Evolutionary conservation across 2,888 invertebrate species (phyloP).

Genomic region (Conchocele bisecta): DNA sequence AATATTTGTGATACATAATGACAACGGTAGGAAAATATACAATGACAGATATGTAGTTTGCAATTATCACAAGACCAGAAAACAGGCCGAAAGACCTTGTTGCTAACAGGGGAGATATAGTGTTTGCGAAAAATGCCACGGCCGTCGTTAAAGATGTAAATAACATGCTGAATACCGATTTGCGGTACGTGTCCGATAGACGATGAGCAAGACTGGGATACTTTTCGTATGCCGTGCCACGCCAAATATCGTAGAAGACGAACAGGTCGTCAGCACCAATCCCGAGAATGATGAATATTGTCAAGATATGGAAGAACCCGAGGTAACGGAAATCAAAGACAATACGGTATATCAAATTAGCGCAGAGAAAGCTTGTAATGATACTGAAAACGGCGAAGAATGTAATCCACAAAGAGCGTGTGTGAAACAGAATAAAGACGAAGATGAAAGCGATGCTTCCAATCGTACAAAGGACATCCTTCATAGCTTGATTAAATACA

Average conservation of each 20-base stretch:
- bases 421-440: slow-evolving; percentile 62
- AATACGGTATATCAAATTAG: slow-evolving; percentile 66
- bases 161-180: slow-evolving; percentile 63
- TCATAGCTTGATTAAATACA: slow-evolving; percentile 49
- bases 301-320: slow-evolving; percentile 66
- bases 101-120: slow-evolving; percentile 67
- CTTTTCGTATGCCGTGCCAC: slow-evolving; percentile 36
- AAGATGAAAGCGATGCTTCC: slow-evolving; percentile 67
- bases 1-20: slow-evolving; percentile 61
- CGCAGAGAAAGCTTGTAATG: slow-evolving; percentile 62
- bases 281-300: slow-evolving; percentile 66
- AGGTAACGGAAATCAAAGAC: slow-evolving; percentile 62
- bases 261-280: slow-evolving; percentile 65
- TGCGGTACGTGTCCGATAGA: slow-evolving; percentile 63
- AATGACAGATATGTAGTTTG: slow-evolving; percentile 69
- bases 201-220: slow-evolving; percentile 61
- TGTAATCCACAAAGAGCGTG: slow-evolving; percentile 65
- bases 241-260: slow-evolving; percentile 70
- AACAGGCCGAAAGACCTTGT: slow-evolving; percentile 72
- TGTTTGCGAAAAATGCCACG: slow-evolving; percentile 66
- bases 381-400: slow-evolving; percentile 61
- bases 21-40: slow-evolving; percentile 66
- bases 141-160: slow-evolving; percentile 70
- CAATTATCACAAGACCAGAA: slow-evolving; percentile 62
- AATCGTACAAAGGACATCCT: slow-evolving; percentile 57